Evolutionary conservation across 2,888 invertebrate species (phyloP).

Genomic region (Stenodera caucasica): DNA sequence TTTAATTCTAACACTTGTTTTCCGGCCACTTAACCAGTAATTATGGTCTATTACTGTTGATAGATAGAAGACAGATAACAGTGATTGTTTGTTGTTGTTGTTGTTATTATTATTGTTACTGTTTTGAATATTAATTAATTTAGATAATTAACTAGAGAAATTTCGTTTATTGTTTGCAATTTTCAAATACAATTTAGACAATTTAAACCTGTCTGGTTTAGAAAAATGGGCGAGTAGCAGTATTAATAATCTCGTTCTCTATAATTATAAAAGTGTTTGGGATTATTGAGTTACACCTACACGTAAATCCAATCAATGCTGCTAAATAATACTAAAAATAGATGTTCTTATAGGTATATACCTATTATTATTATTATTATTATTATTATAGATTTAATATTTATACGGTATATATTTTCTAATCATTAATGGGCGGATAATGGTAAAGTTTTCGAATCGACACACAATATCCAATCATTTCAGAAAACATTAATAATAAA

Average conservation of each 20-base stretch:
- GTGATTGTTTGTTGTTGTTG: conserved; percentile 12
- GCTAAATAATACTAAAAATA: conserved; percentile 23
- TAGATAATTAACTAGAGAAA: neutral
- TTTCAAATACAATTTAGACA: too few relatives aligned
- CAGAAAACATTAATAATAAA: neutral
- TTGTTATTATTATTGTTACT: conserved; percentile 7
- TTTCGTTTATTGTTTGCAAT: too few relatives aligned
- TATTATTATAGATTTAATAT: too few relatives aligned
- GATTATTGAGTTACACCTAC: conserved; percentile 41
- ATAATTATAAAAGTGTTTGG: conserved; percentile 27
- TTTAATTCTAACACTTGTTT: conserved; percentile 17
- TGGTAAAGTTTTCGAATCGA: neutral
- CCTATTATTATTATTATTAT: neutral
- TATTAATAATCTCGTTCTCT: conserved; percentile 25
- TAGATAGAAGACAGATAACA: conserved; percentile 18
- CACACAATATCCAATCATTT: neutral
- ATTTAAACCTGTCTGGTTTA: conserved; percentile 1
- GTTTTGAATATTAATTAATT: conserved; percentile 4
- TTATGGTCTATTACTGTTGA: conserved; percentile 13
- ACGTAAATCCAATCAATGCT: conserved; percentile 36
- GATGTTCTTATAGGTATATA: conserved; percentile 18
- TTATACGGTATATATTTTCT: conserved; percentile 22
- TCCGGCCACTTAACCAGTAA: conserved; percentile 12
- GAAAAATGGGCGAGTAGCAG: neutral
- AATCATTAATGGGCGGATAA: neutral